Base-by-base conservation (phyloP, 1,140 invertebrate genomes). In the Aphidius ervi region DNA sequence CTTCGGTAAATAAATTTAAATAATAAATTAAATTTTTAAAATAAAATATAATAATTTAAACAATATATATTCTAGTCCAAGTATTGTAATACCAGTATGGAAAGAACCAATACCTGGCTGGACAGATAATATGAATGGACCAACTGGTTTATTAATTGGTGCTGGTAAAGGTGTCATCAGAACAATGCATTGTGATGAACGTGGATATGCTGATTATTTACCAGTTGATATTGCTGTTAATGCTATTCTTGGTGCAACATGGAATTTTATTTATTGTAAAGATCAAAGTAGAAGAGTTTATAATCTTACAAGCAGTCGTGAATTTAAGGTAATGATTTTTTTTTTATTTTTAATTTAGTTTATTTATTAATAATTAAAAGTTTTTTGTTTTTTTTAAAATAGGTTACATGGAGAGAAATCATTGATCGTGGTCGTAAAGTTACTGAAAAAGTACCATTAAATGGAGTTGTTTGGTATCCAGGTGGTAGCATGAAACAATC, bases 101-200 rank as follows among this genome's bases (percentile, higher is more conserved):
- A 86, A 86, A 65, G 88, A 91, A 64, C 90, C 90, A 1, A 63
- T 91, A 5, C 88, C 88, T 0, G 93, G 94, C 39, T 98, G 95
- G 95, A 95, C 93, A 3, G 94, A 97, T 70, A 97, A 95, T 72
- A 88, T 94, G 59, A 95, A 95, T 72, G 93, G 93, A 31, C 92
- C 93, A 0, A 92, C 88, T 40, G 93, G 88, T 9, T 74, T 90
- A 1, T 72, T 91, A 5, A 89, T 89, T 40, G 88, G 87, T 4
- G 87, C 87, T 47, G 92, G 92, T 41, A 94, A 94, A 81, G 93
- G 93, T 6, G 86, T 95, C 0, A 85, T 95, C 54, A 79, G 92
- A 48, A 88, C 89, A 1, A 93, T 95, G 89, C 88, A 88, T 66
- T 92, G 91, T 68, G 85, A 91, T 67, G 81, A 84, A 50, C 83